Conservation (phyloP, 1,140 invertebrate species). For the Armadillidium nasatum region DNA sequence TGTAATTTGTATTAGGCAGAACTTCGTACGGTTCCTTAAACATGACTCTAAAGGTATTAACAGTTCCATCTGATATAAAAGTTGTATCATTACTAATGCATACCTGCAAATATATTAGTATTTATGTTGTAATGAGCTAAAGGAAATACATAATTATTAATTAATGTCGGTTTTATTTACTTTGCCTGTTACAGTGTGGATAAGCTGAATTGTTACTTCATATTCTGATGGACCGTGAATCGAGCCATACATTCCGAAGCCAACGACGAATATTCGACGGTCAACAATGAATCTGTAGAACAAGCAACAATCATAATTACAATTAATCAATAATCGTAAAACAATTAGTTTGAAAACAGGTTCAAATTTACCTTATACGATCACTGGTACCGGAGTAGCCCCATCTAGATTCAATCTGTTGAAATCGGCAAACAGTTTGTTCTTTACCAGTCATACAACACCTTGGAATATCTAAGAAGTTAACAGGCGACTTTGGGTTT, state of each 20-base stretch:
- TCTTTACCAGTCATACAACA: constrained; percentile 80
- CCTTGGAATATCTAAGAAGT: constrained; percentile 67
- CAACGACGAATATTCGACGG: constrained; percentile 74
- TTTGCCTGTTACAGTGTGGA: constrained; percentile 69
- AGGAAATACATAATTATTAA: neutral
- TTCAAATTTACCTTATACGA: constrained; percentile 62
- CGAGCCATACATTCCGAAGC: constrained; percentile 83
- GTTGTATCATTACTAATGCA: constrained; percentile 70
- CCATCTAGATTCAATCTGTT: constrained; percentile 74
- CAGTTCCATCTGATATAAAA: constrained; percentile 75
- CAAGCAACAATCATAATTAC: too few species aligned
- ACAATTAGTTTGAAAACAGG: neutral
- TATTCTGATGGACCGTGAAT: constrained; percentile 78
- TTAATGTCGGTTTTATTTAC: constrained; percentile 47
- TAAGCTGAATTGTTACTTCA: constrained; percentile 70
- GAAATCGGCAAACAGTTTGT: constrained; percentile 72
- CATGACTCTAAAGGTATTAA: constrained; percentile 76
- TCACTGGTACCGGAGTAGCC: constrained; percentile 83
- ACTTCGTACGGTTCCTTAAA: constrained; percentile 86
- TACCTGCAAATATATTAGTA: constrained; percentile 29
- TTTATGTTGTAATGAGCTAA: neutral
- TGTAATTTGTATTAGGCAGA: constrained; percentile 71
- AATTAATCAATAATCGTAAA: too few species aligned
- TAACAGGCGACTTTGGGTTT: constrained; percentile 61
- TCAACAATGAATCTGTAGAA: constrained; percentile 70